Evolutionary conservation across 35 echinoderm and acorn worm species (phyloP).

Genomic region (Stichopus chloronotus): DNA sequence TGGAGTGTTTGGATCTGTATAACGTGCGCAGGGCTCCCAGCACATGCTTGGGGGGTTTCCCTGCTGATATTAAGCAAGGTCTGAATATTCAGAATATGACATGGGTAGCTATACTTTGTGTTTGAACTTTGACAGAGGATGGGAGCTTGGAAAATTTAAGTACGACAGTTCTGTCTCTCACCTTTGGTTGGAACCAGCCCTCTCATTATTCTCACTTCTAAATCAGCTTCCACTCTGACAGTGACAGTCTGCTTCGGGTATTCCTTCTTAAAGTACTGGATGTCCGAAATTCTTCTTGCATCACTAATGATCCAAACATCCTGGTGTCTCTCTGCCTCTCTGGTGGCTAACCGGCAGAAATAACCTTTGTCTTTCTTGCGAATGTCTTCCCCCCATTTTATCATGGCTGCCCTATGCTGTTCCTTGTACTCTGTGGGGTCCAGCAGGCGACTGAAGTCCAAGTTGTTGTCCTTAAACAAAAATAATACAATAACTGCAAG

Average conservation of each 20-base stretch:
- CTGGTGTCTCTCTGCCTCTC: conserved; percentile 44
- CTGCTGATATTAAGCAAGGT: too few relatives aligned
- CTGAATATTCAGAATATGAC: too few relatives aligned
- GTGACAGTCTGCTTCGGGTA: conserved; percentile 65
- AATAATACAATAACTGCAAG: too few relatives aligned
- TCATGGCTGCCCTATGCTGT: conserved; percentile 85
- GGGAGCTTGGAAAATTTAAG: neutral
- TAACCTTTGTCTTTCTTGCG: conserved; percentile 70
- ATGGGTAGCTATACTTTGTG: neutral
- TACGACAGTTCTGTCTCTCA: neutral
- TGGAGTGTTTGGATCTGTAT: too few relatives aligned
- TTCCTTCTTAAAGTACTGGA: conserved; percentile 70
- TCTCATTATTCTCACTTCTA: conserved; percentile 65
- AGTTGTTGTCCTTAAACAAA: conserved; percentile 62
- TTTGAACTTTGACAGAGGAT: neutral
- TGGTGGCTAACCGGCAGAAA: conserved; percentile 84
- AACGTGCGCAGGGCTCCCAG: too few relatives aligned
- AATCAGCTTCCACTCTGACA: conserved; percentile 78
- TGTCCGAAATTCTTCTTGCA: conserved; percentile 81
- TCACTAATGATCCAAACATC: conserved; percentile 93
- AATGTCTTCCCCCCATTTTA: conserved; percentile 86
- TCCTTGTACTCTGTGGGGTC: conserved; percentile 93
- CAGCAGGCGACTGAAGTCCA: conserved; percentile 75
- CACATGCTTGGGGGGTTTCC: too few relatives aligned
- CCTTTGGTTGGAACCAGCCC: conserved; percentile 85